Conservation (phyloP, 2,888 invertebrate genomes). For the Ochropleura leucogaster region DNA sequence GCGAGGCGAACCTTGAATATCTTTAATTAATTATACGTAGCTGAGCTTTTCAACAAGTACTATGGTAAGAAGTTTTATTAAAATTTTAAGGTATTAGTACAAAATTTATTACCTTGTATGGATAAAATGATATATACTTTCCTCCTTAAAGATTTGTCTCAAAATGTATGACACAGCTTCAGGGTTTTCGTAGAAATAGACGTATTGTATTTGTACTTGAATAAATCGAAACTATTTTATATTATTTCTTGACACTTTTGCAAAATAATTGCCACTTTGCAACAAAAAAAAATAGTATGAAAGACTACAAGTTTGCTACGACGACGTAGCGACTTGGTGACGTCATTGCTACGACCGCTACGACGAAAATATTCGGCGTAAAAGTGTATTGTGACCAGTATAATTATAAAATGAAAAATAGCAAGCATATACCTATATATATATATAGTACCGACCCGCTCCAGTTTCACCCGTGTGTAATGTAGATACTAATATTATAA, state of each 20-base stretch:
- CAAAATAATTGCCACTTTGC: no score
- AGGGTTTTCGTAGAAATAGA: not conserved
- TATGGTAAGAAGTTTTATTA: no score
- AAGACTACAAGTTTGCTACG: conserved; percentile 5
- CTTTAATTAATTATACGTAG: not conserved
- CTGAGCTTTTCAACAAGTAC: not conserved
- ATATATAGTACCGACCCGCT: no score
- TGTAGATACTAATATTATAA: no score
- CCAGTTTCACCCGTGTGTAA: no score
- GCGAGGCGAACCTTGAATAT: not conserved
- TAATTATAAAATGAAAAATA: not conserved
- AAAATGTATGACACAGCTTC: not conserved
- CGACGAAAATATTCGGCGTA: not conserved
- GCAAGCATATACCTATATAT: not conserved
- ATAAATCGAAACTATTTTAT: not conserved
- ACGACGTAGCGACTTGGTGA: conserved; percentile 13
- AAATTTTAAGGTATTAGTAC: no score
- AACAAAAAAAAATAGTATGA: not conserved
- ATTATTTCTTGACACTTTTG: not conserved
- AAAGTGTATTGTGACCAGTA: not conserved
- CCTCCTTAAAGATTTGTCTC: not conserved
- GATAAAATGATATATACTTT: not conserved
- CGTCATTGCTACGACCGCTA: conserved; percentile 15
- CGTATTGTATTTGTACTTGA: not conserved
- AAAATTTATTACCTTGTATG: not conserved